Evolutionary conservation across 2,113 vertebrate genomes (phyloP), one percentile per base, ranked within the genome.

Genomic region (Picathartes gymnocephalus): DNA sequence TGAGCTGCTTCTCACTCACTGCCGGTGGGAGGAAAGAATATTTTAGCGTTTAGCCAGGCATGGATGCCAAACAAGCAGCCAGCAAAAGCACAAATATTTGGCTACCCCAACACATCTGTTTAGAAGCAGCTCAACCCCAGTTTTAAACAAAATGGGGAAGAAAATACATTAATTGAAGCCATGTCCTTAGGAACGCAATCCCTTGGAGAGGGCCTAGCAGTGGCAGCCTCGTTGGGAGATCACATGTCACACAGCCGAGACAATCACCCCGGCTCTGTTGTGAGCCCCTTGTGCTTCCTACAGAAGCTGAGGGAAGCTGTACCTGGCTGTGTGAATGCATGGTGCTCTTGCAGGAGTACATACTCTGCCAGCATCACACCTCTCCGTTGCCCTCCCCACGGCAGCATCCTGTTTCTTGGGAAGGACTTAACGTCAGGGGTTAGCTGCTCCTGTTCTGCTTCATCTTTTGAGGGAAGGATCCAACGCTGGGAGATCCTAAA

Each of bases 81-180:
- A 62, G 68, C 40, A 95, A 74, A 90, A 96, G 88, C 11, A 50
- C 85, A 95, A 93, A 94, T 95, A 96, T 96, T 95, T 94, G 90
- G 86, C 85, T 95, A 62, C 53, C 72, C 80, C 61, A 92, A 94
- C 85, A 95, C 92, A 74, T 96, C 66, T 95, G 90, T 95, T 97
- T 95, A 96, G 64, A 96, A 95, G 90, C 64, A 94, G 77, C 60
- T 91, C 93, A 93, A 71, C 80, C 86, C 65, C 42, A 80, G 61
- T 88, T 93, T 96, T 92, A 96, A 95, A 92, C 86, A 96, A 96
- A 96, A 90, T 81, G 40, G 64, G 57, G 28, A 84, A 80, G 45
- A 93, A 95, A 92, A 94, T 60, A 66, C 79, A 48, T 93, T 97
- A 95, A 93, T 93, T 92, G 90, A 92, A 96, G 92, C 94, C 93